Base-by-base conservation (phyloP, 1,140 invertebrate genomes). In the Druon quercuslanigerum region DNA sequence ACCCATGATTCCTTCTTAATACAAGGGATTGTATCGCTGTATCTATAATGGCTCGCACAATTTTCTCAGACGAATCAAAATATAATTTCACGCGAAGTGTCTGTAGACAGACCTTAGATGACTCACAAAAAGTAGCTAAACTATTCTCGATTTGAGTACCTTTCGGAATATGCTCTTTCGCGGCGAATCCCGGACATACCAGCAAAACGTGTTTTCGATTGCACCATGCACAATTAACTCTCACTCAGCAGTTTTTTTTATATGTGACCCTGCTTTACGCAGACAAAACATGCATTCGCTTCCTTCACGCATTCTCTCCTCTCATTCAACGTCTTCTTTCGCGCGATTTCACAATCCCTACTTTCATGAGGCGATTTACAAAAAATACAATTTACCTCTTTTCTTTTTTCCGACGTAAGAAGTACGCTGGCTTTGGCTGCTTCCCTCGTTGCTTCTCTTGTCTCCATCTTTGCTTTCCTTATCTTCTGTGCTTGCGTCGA, bases 21-120 rank as follows among this genome's bases (percentile, higher is more conserved):
- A 52, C 17, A 73, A 6, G 82, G 75, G 54, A 83, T 75, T n/a
- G 78, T 71, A 46, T 20, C 17, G 52, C 78, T 80, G 72, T 25
- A 25, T 25, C 20, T 1, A 77, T 57, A 51, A 77, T n/a, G 11
- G 54, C 76, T 71, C 76, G 51, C 19, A 73, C 76, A 19, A 70
- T 51, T 17, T 33, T 73, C 71, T 77, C 76, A 33, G 14, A 13
- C 14, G 13, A 40, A 33, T 73, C 14, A 52, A 72, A 77, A 71
- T 73, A 73, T 46, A 77, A n/a, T 33, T 66, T 70, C 14, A 77
- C 72, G 20, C 72, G 76, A 8, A 77, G 60, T 3, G 76, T 77
- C 71, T 77, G 76, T 25, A 77, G 46, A 73, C 54, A 77, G 46
- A 77, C 72, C 2, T 56, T 60, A 16, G 76, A 50, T 6, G 16